Evolutionary conservation across 2,113 vertebrate species (phyloP), one percentile per base, ranked within the genome.

Genomic region (Anarrhichthys ocellatus): DNA sequence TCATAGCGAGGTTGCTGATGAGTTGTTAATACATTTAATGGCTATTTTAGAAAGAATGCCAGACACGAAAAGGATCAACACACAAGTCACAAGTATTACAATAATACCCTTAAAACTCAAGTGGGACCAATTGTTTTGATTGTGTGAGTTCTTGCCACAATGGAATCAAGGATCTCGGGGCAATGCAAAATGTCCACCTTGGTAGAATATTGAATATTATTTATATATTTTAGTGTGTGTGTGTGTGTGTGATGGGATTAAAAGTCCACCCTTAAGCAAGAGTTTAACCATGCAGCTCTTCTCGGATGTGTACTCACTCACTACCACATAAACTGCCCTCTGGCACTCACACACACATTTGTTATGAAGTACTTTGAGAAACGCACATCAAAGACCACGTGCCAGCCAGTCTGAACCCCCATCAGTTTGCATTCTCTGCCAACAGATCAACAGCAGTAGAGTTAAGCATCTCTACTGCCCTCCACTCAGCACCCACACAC

Each of bases 201-300:
- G 34, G 62, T 44, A 44, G 27, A 73, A 36, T 54, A 66, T 44
- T 8, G 36, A 9, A 44, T 44, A 50, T 64, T 71, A 68, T 34
- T 67, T 42, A 29, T 62, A 72, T 52, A 44, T 52, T 72, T 29
- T 8, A 50, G 54, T 58, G 56, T 58, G 56, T 58, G 54, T 58
- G 56, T 58, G n/a, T 27, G 54, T 24, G 59, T 34, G 40, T 42
- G 58, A 74, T 29, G 34, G 68, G 77, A 80, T 75, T 77, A 77
- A 66, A 79, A 58, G 38, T 77, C 58, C 5, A 13, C 46, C 82
- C 64, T n/a, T 6, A 17, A n/a, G 66, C 8, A 2, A 6, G 5
- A 32, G 64, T 50, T 80, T 14, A 79, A 27, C 3, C 65, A 40
- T 38, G 52, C 42, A 40, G 74, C 72, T 63, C 34, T 52, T 22